phyloP scores from a whole-genome alignment of 2,888 invertebrate genomes.

The Galeopsomyia nigrocyanea region DNA sequence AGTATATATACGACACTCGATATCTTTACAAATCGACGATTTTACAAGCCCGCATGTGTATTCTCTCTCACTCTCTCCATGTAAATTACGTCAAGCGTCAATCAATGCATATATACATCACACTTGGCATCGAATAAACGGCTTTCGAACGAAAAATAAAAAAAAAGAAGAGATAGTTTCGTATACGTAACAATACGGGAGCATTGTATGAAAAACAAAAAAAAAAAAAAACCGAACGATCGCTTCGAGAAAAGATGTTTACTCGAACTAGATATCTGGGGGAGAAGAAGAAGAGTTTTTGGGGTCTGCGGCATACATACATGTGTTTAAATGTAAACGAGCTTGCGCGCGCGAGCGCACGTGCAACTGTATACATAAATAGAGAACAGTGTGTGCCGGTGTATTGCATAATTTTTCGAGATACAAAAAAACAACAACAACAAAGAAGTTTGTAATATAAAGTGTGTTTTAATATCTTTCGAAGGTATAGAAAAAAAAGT shows the following conservation, averaged over 20 bases:
- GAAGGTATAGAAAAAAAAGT: too few species aligned
- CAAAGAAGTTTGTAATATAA: not conserved
- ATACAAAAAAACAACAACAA: not conserved
- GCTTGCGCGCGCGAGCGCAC: not conserved
- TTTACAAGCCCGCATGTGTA: too few species aligned
- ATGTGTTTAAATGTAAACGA: conserved; percentile 32
- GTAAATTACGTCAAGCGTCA: too few species aligned
- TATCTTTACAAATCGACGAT: too few species aligned
- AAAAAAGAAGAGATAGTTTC: not conserved
- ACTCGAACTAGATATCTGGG: conserved; percentile 29
- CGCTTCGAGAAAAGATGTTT: conserved; percentile 22
- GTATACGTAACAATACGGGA: not conserved
- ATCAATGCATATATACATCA: too few species aligned
- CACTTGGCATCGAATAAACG: too few species aligned
- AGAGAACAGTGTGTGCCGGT: conserved; percentile 1
- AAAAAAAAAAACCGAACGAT: not conserved
- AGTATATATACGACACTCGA: too few species aligned
- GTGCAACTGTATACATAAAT: conserved; percentile 31
- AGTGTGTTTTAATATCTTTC: conserved; percentile 14
- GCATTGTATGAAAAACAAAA: not conserved
- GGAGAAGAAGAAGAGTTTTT: conserved; percentile 4
- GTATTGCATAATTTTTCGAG: conserved; percentile 26
- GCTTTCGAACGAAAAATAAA: too few species aligned
- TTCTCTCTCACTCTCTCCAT: too few species aligned
- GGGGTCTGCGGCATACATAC: not conserved